Conservation (phyloP, 2,888 invertebrate species). For the Hemicrepidius hirtus region DNA sequence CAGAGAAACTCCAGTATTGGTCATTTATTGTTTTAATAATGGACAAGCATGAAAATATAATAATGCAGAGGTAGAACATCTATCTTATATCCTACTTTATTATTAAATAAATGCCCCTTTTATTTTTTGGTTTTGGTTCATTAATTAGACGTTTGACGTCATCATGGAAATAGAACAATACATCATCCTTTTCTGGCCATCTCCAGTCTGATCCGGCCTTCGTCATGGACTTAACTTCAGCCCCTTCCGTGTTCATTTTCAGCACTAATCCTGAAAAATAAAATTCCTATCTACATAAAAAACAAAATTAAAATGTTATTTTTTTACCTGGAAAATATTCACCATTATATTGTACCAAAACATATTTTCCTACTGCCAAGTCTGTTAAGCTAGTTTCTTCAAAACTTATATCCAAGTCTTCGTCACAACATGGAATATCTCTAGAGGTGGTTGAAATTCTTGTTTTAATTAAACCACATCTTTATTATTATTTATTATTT, state of each 20-base stretch:
- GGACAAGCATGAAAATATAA: no score
- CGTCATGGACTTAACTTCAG: slow-evolving; percentile 13
- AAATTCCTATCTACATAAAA: no score
- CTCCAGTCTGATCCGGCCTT: slow-evolving; percentile 1
- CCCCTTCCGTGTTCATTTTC: not conserved
- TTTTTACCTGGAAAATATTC: slow-evolving; percentile 35
- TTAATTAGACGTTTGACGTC: slow-evolving; percentile 16
- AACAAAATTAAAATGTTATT: no score
- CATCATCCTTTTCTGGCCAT: slow-evolving; percentile 15
- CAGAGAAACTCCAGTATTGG: no score
- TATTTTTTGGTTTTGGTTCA: slow-evolving; percentile 10
- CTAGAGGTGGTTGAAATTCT: slow-evolving; percentile 18
- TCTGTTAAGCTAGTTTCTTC: slow-evolving; percentile 7
- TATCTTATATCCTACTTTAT: no score
- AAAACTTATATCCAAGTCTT: slow-evolving; percentile 21
- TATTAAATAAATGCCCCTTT: slow-evolving; percentile 8
- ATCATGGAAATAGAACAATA: slow-evolving; percentile 20
- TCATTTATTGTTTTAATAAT: no score
- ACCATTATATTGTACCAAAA: slow-evolving; percentile 26
- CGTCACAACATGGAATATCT: not conserved
- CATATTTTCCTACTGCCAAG: slow-evolving; percentile 27
- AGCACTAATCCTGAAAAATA: no score
- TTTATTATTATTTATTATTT: no score
- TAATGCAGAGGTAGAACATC: no score
- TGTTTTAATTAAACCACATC: no score